phyloP scores from a whole-genome alignment of 2,113 vertebrate species.

The Halcyon senegalensis region DNA sequence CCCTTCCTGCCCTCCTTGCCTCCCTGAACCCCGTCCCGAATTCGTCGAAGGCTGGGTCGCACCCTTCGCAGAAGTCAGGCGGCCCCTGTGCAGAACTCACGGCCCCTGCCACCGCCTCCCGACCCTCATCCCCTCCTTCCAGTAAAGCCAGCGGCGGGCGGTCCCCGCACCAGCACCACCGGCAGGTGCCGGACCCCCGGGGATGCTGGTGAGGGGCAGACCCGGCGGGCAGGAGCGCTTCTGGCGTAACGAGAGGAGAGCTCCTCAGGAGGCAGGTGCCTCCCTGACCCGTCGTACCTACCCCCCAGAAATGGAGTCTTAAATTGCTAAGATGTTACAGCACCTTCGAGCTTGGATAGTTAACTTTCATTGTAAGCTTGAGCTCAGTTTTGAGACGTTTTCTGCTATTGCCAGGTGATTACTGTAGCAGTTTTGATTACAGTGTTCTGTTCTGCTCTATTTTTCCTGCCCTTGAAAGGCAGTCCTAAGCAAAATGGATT shows the following conservation, averaged over 20 bases:
- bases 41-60: neutral
- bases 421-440: neutral
- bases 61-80: neutral
- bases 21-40: fast-evolving
- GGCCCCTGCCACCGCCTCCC: neutral
- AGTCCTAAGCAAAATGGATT: neutral
- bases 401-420: neutral
- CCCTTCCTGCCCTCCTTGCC: neutral
- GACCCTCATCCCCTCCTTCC: neutral
- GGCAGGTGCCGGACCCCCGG: neutral
- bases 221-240: too few species aligned
- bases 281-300: too few species aligned
- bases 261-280: too few species aligned
- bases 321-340: too few species aligned
- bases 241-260: fast-evolving
- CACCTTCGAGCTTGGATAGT: neutral
- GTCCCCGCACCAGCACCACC: too few species aligned
- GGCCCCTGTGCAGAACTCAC: neutral
- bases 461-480: neutral
- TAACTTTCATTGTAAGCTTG: neutral
- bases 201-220: fast-evolving
- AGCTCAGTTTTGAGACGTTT: neutral
- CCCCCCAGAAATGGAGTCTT: too few species aligned
- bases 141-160: neutral
- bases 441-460: neutral